Conservation (phyloP, 2,888 invertebrate species). For the Lithophane leautieri region DNA sequence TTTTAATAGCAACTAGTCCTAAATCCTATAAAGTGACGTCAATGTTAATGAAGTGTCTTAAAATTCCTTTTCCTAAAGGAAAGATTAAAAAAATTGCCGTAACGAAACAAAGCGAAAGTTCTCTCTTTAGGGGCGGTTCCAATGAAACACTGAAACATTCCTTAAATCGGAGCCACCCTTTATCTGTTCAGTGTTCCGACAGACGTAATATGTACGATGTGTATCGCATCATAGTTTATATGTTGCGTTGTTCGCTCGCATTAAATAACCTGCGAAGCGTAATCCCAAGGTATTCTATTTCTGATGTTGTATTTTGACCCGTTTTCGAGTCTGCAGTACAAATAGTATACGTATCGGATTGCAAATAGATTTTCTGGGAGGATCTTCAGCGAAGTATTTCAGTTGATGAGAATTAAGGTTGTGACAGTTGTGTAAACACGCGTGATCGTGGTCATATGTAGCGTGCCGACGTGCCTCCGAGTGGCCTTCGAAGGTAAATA, state of each 20-base stretch:
- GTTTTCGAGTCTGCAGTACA: constrained; percentile 50
- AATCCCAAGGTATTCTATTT: constrained; percentile 67
- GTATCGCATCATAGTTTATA: constrained; percentile 55
- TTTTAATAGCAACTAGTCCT: constrained; percentile 15
- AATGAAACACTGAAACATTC: constrained; percentile 36
- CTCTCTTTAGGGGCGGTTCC: constrained; percentile 21
- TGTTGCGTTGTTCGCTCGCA: constrained; percentile 55
- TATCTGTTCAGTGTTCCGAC: constrained; percentile 36
- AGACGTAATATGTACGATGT: constrained; percentile 44
- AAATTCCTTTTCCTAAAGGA: constrained; percentile 19
- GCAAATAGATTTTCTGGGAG: constrained; percentile 49
- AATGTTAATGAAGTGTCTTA: constrained; percentile 11
- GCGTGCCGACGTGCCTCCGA: constrained; percentile 42
- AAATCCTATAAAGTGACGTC: constrained; percentile 11
- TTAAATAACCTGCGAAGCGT: constrained; percentile 58
- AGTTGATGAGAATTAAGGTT: constrained; percentile 14
- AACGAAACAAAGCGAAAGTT: constrained; percentile 14
- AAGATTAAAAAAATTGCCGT: neutral
- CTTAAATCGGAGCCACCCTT: constrained; percentile 28
- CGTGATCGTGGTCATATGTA: constrained; percentile 34
- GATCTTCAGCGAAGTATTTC: neutral
- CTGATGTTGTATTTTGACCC: constrained; percentile 59
- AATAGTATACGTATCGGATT: constrained; percentile 29
- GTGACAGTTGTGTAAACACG: constrained; percentile 46
- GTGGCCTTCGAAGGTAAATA: constrained; percentile 53